These are phyloP conservation scores for Lepidocolaptes lacrymiger DNA, from an alignment of 2,797 vertebrate species.

Conservation along the genomic window DNA sequence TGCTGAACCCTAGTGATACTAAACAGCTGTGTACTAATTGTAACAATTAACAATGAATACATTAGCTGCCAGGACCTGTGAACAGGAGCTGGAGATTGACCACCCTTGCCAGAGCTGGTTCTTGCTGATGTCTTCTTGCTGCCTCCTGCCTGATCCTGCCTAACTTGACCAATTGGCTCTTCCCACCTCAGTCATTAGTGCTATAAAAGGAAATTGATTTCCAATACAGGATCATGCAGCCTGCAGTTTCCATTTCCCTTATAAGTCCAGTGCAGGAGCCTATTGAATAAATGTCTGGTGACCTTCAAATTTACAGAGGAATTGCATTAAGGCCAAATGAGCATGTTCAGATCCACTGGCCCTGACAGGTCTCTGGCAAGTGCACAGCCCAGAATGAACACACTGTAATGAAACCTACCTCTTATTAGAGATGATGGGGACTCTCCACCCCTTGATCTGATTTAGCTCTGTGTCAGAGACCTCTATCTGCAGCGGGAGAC, in stretches of 20 bases:
- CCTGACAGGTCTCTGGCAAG: constrained; percentile 49
- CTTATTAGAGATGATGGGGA: constrained; percentile 85
- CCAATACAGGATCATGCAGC: neutral
- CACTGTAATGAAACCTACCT: constrained; percentile 71
- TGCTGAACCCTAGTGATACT: neutral
- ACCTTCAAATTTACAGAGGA: constrained; percentile 1
- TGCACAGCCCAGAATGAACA: constrained; percentile 1
- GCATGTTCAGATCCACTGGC: constrained; percentile 10
- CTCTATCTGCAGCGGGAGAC: constrained; percentile 90
- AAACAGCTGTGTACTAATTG: neutral
- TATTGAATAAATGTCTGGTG: constrained; percentile 19
- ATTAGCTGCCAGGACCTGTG: neutral
- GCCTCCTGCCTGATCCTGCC: neutral
- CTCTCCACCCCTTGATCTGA: constrained; percentile 95
- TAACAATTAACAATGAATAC: neutral
- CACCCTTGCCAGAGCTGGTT: neutral
- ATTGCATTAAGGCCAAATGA: constrained; percentile 49
- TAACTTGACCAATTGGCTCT: neutral
- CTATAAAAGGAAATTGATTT: constrained; percentile 23
- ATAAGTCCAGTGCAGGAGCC: neutral
- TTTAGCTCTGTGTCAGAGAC: constrained; percentile 92
- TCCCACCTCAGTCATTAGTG: neutral
- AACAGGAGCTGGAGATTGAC: neutral
- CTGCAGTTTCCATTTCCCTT: neutral
- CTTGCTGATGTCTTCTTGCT: neutral